phyloP scores from a whole-genome alignment of 53 echinoderm and acorn worm species.

The Arbacia lixula region DNA sequence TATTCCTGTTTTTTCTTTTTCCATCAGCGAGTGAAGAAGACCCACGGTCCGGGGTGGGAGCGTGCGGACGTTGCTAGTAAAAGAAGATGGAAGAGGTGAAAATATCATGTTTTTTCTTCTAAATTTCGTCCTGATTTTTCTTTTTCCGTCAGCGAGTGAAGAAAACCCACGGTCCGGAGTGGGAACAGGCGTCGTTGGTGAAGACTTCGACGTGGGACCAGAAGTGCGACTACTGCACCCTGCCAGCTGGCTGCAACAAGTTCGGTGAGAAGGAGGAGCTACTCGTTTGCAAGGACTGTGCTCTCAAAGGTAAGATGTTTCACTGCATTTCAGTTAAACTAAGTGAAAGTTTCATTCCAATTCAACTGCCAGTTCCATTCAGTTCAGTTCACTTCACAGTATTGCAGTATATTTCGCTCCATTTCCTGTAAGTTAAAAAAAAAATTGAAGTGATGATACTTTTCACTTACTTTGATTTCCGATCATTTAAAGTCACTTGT shows the following conservation, averaged over 20 bases:
- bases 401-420: too few species aligned
- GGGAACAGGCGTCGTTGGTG: conserved; percentile 85
- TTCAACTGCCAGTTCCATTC: too few species aligned
- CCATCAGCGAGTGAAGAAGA: conserved; percentile 88
- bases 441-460: too few species aligned
- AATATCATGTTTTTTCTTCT: background rate
- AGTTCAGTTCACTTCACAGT: too few species aligned
- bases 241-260: conserved; percentile 84
- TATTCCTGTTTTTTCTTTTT: background rate
- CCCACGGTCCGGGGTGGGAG: conserved; percentile 94
- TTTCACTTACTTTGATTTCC: too few species aligned
- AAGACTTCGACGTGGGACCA: conserved; percentile 74
- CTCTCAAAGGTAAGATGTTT: conserved; percentile 89
- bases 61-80: too few species aligned
- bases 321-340: too few species aligned
- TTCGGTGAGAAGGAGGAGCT: conserved; percentile 85
- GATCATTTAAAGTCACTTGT: too few species aligned
- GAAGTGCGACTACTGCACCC: conserved; percentile 90
- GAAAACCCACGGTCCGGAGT: conserved; percentile 98
- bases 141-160: conserved; percentile 70
- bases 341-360: too few species aligned
- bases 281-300: conserved; percentile 94
- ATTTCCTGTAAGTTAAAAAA: too few species aligned
- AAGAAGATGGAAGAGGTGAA: too few species aligned
- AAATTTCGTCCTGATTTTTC: background rate